Evolutionary conservation across 2,888 invertebrate species (phyloP).

Genomic region (Leptothorax acervorum): DNA sequence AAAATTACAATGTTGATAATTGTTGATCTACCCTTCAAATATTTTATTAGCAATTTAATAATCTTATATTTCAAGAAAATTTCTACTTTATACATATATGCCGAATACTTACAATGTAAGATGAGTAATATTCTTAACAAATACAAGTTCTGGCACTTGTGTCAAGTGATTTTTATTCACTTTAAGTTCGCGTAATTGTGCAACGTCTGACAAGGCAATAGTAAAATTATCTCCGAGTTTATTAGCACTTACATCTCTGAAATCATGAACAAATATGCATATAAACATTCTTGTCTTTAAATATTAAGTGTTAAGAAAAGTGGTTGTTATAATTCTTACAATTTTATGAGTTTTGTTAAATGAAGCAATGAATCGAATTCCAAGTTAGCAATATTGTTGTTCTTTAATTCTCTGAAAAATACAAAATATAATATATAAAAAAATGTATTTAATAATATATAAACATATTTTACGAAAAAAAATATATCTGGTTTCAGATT

Average conservation of each 20-base stretch:
- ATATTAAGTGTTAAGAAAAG: background rate
- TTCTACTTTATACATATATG: background rate
- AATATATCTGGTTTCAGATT: background rate
- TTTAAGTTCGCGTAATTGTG: constrained; percentile 87
- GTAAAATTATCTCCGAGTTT: constrained; percentile 86
- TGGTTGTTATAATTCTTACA: constrained; percentile 77
- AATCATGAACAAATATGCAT: constrained; percentile 70
- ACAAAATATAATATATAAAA: constrained; percentile 57
- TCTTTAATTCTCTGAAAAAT: constrained; percentile 85
- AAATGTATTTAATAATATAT: background rate
- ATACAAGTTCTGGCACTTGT: constrained; percentile 81
- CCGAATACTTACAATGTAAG: constrained; percentile 86
- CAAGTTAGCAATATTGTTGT: constrained; percentile 85
- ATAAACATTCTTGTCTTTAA: background rate
- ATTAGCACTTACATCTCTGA: constrained; percentile 88
- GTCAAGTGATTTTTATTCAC: constrained; percentile 86
- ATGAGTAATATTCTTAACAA: constrained; percentile 83
- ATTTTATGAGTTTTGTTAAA: constrained; percentile 80
- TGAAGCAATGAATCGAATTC: constrained; percentile 80
- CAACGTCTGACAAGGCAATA: constrained; percentile 86
- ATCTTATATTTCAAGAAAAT: no score
- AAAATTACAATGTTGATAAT: constrained; percentile 33
- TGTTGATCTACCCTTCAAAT: background rate
- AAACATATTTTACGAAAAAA: background rate
- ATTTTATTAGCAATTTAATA: background rate